Evolutionary conservation across 2,797 vertebrate species (phyloP).

Genomic region (Lepilemur ruficaudatus): DNA sequence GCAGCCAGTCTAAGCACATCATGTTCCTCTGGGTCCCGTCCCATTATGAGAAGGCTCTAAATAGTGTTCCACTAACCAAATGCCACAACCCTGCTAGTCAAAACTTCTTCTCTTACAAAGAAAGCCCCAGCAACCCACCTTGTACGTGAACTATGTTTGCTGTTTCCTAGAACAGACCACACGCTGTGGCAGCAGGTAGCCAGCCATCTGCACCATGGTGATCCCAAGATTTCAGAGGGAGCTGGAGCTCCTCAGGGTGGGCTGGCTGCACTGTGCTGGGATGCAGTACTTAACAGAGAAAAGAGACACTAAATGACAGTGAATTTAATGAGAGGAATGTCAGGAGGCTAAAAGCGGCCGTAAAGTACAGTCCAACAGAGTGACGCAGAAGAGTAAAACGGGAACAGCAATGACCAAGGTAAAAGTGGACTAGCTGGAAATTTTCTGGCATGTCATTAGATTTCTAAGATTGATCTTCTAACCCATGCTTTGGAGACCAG

Average conservation of each 20-base stretch:
- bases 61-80: neutral
- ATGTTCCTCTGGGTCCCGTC: neutral
- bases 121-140: neutral
- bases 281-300: neutral
- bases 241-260: neutral
- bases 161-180: neutral
- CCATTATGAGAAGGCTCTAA: neutral
- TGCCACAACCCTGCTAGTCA: neutral
- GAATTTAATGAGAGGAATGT: neutral
- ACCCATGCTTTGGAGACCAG: neutral
- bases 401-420: neutral
- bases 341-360: neutral
- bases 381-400: neutral
- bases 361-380: neutral
- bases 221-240: neutral
- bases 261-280: neutral
- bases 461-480: constrained; percentile 17
- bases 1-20: neutral
- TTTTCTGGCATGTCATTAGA: neutral
- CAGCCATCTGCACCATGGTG: neutral
- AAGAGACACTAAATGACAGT: neutral
- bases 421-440: neutral
- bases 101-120: neutral
- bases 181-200: neutral
- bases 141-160: neutral